Conservation (phyloP, 1,140 invertebrate genomes). For the Fopius arisanus region DNA sequence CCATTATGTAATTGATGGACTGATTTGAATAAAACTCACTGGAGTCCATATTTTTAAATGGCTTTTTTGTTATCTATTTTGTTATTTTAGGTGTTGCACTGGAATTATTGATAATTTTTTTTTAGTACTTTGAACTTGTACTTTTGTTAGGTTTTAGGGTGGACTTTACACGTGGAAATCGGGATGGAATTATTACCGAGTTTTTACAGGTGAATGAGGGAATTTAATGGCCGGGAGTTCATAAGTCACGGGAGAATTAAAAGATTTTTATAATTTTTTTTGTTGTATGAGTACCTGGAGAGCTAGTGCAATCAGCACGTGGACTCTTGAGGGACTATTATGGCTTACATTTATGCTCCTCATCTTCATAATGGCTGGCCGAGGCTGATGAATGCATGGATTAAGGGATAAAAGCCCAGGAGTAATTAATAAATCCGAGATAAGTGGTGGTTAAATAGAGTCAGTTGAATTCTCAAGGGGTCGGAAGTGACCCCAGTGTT, state of each 20-base stretch:
- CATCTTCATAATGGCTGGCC: not conserved
- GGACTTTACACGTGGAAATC: no score
- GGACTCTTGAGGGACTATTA: not conserved
- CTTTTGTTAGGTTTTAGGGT: no score
- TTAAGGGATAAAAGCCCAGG: not conserved
- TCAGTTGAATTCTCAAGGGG: no score
- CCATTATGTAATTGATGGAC: not conserved
- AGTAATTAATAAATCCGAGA: not conserved
- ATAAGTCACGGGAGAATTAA: not conserved
- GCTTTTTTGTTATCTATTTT: no score
- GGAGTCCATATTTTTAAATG: no score
- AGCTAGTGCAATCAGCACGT: slow-evolving; percentile 1
- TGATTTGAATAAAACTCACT: no score
- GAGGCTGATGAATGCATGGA: not conserved
- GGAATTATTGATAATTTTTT: no score
- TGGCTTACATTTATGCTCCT: not conserved
- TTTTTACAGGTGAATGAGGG: not conserved
- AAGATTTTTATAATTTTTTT: not conserved
- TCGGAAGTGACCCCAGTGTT: no score
- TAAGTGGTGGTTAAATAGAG: not conserved
- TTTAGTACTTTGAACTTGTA: no score
- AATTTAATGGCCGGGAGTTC: not conserved
- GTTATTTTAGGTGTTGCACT: no score
- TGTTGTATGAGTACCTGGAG: not conserved
- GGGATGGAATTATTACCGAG: not conserved